phyloP scores from a whole-genome alignment of 2,797 vertebrate species.

The Petrocephalus sullivani region DNA sequence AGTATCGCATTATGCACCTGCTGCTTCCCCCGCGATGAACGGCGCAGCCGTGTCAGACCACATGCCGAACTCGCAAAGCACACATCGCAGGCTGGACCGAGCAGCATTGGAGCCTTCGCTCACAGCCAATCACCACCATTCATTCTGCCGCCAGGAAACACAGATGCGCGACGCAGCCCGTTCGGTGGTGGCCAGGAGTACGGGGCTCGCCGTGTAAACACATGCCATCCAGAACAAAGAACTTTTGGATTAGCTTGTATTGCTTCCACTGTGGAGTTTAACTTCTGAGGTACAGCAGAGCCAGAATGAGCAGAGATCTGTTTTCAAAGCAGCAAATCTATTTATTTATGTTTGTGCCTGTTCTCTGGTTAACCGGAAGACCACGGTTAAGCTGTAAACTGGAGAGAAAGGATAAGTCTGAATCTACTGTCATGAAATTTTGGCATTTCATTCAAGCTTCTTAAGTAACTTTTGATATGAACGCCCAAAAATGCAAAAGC shows the following conservation, averaged over 20 bases:
- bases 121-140: slow-evolving; percentile 5
- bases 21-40: background rate
- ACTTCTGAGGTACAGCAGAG: background rate
- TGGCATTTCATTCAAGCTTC: background rate
- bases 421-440: background rate
- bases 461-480: background rate
- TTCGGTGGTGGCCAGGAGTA: background rate
- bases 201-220: background rate
- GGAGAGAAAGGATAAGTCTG: background rate
- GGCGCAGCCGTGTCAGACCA: background rate
- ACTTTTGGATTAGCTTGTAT: background rate
- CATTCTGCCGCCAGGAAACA: background rate
- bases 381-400: background rate
- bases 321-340: background rate
- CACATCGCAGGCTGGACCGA: background rate
- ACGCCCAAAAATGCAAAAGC: too few species aligned
- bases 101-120: background rate
- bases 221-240: background rate
- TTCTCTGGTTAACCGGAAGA: background rate
- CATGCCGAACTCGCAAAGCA: background rate
- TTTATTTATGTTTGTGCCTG: background rate
- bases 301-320: background rate
- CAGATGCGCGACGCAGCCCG: background rate
- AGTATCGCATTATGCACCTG: background rate
- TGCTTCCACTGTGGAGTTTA: background rate